phyloP scores from a whole-genome alignment of 2,888 invertebrate genomes.

The Macrophya alboannulata region DNA sequence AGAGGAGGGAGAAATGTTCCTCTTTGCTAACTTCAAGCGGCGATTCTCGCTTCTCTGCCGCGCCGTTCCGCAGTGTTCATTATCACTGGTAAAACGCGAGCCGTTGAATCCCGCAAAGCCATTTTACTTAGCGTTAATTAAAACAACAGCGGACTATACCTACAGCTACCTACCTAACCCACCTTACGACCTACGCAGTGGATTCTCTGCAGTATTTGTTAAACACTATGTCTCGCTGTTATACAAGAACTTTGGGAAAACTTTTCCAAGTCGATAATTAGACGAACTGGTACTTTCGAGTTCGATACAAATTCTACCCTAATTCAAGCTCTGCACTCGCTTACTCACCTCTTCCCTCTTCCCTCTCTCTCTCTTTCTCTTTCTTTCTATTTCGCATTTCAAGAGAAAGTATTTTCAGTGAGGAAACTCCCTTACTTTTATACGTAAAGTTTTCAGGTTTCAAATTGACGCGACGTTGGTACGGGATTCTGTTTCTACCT shows the following conservation, averaged over 20 bases:
- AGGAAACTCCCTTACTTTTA: constrained; percentile 22
- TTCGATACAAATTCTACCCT: constrained; percentile 44
- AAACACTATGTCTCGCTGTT: constrained; percentile 16
- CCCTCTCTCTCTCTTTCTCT: not conserved
- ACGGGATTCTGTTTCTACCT: not conserved
- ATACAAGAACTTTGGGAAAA: constrained; percentile 22
- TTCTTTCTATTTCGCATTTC: not conserved
- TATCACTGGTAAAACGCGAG: not conserved
- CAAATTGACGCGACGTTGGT: constrained; percentile 15
- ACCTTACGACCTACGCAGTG: not conserved
- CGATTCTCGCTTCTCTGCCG: not conserved
- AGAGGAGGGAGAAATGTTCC: not conserved
- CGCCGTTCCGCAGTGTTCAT: constrained; percentile 24
- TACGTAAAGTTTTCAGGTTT: not conserved
- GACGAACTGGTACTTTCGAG: constrained; percentile 11
- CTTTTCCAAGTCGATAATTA: constrained; percentile 52
- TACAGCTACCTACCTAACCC: not conserved
- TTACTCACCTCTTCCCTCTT: not conserved
- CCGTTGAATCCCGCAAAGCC: constrained; percentile 47
- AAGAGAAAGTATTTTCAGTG: not conserved
- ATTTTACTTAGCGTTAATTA: constrained; percentile 57
- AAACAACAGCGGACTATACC: constrained; percentile 49
- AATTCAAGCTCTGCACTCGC: not conserved
- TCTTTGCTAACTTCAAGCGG: not conserved
- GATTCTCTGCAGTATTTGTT: constrained; percentile 27